Evolutionary conservation across 1,140 invertebrate species (phyloP).

Genomic region (Cherax destructor): DNA sequence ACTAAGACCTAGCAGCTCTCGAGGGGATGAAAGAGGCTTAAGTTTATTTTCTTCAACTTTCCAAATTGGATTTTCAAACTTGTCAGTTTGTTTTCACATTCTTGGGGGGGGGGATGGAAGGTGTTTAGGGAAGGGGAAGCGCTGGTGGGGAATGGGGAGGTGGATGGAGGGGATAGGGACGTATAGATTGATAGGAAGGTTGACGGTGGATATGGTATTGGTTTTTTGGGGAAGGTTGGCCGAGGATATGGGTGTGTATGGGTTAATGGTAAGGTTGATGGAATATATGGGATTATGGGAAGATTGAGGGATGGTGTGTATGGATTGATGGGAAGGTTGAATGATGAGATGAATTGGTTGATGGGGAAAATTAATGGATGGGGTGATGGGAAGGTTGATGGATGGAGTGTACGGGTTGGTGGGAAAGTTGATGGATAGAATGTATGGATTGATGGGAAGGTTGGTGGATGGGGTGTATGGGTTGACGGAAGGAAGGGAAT

Average conservation of each 20-base stretch:
- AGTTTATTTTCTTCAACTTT: constrained; percentile 34
- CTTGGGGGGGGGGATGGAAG: background rate
- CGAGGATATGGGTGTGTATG: too few relatives aligned
- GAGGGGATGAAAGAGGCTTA: background rate
- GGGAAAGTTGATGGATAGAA: background rate
- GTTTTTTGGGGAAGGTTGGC: too few relatives aligned
- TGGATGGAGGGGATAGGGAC: background rate
- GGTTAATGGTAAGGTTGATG: background rate
- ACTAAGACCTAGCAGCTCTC: background rate
- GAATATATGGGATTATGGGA: background rate
- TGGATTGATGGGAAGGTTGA: too few relatives aligned
- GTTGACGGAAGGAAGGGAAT: background rate
- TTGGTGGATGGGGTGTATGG: background rate
- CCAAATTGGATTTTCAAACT: constrained; percentile 40
- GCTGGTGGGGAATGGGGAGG: background rate
- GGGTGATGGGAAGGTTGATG: too few relatives aligned
- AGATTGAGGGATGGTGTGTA: too few relatives aligned
- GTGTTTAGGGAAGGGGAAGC: background rate
- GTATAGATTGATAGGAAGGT: too few relatives aligned
- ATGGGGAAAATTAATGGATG: background rate
- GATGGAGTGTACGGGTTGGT: background rate
- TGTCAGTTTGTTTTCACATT: constrained; percentile 33
- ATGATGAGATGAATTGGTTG: too few relatives aligned
- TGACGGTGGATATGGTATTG: too few relatives aligned
- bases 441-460: background rate